A percentile compares a stretch with the other conserved stretches of the same genome.
These are phyloP conservation scores for Odontothrips loti DNA, from an alignment of 2,888 invertebrate genomes.

Conservation along the genomic window DNA sequence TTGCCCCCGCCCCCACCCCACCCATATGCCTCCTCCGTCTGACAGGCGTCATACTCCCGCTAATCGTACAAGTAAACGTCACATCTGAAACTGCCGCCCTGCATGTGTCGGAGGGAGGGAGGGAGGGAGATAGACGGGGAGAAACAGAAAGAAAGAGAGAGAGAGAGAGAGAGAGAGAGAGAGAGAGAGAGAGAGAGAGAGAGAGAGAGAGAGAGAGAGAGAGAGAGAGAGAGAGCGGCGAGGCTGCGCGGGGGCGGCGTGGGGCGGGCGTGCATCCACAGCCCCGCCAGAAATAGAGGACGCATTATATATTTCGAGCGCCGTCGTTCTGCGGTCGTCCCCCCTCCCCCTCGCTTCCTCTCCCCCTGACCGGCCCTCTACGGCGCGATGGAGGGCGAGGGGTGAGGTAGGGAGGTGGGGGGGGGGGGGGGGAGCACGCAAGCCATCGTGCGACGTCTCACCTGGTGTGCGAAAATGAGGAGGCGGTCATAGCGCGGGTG, in stretches of 20 bases:
- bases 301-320: constrained; percentile 25
- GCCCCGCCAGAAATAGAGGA: constrained; percentile 12
- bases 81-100: not conserved
- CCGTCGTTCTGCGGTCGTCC: not conserved
- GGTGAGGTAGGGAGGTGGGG: no score
- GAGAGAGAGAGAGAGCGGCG: no score
- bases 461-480: no score
- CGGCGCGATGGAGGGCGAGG: not conserved
- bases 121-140: no score
- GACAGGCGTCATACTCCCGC: not conserved
- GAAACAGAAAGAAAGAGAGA: no score
- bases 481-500: no score
- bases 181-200: no score
- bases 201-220: no score
- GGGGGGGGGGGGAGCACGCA: no score
- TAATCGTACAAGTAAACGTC: constrained; percentile 5
- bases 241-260: not conserved
- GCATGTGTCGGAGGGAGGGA: no score
- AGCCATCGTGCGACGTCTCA: no score
- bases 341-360: not conserved
- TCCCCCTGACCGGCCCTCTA: not conserved
- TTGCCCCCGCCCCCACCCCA: not conserved
- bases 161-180: no score
- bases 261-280: not conserved
- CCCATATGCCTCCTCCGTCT: not conserved